phyloP scores from a whole-genome alignment of 2,888 invertebrate genomes.

The Tipula vernalis region DNA sequence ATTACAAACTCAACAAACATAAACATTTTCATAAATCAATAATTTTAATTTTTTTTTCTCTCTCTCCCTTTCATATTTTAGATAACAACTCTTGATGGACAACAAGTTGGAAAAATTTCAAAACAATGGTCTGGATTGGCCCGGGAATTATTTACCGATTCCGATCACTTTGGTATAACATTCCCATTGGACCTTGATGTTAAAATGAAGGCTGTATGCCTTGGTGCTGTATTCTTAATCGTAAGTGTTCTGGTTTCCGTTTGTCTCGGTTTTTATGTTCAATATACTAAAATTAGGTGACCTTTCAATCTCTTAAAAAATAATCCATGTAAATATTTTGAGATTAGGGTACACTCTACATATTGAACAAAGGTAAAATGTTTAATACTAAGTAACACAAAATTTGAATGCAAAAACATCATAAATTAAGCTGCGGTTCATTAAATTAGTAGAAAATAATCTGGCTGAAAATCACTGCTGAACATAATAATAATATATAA shows the following conservation, averaged over 20 bases:
- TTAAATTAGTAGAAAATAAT: neutral
- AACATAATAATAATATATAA: neutral
- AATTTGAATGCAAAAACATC: neutral
- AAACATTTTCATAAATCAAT: neutral
- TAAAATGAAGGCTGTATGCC: slow-evolving; percentile 59
- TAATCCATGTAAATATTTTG: neutral
- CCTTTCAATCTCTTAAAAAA: neutral
- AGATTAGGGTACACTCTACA: neutral
- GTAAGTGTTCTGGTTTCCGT: slow-evolving; percentile 39
- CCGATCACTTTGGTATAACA: slow-evolving; percentile 71
- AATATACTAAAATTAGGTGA: neutral
- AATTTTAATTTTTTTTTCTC: slow-evolving; percentile 6
- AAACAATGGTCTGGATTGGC: slow-evolving; percentile 75
- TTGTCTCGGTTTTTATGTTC: neutral
- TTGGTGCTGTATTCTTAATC: slow-evolving; percentile 63
- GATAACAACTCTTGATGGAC: slow-evolving; percentile 60
- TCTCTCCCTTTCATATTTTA: slow-evolving; percentile 26
- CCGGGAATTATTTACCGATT: slow-evolving; percentile 66
- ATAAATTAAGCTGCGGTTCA: neutral
- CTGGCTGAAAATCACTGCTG: neutral
- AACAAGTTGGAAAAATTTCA: slow-evolving; percentile 67
- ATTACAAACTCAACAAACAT: too few species aligned
- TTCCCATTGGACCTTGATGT: slow-evolving; percentile 81
- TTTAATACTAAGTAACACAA: neutral
- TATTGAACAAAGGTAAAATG: neutral